These are phyloP conservation scores for Eira barbara DNA, from an alignment of 2,113 vertebrate genomes.

Conservation along the genomic window DNA sequence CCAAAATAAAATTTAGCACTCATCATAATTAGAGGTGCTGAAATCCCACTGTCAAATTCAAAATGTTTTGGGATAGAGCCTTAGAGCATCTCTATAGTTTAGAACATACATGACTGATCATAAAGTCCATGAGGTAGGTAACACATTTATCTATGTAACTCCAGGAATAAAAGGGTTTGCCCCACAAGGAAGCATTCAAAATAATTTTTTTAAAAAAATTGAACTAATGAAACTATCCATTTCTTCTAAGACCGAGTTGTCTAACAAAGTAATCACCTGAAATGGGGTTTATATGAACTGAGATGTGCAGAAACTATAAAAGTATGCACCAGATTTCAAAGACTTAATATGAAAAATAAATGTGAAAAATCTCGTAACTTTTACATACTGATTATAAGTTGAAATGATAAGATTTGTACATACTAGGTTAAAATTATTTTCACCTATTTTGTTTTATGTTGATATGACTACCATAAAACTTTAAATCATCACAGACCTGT, in stretches of 20 bases:
- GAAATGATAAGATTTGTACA: neutral
- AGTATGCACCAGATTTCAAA: slow-evolving; percentile 19
- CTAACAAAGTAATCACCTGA: neutral
- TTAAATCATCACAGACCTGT: neutral
- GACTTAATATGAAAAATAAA: neutral
- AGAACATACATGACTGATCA: neutral
- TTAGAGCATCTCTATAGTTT: neutral
- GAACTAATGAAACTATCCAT: slow-evolving; percentile 1
- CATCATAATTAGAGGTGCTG: neutral
- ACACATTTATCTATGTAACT: slow-evolving; percentile 7
- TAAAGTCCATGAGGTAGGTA: neutral
- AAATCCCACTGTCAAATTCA: neutral
- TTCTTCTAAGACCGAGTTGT: neutral
- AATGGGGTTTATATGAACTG: neutral
- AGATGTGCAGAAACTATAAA: neutral
- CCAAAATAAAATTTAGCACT: slow-evolving; percentile 22
- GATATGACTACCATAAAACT: neutral
- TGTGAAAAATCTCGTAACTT: neutral
- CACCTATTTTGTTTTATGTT: neutral
- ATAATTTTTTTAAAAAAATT: neutral
- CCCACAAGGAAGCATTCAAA: neutral
- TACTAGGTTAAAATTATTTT: slow-evolving; percentile 18
- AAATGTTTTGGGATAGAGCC: neutral
- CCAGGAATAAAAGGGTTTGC: neutral
- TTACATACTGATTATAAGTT: neutral